These are phyloP conservation scores for Tragelaphus buxtoni DNA, from an alignment of 2,113 vertebrate genomes.

Conservation along the genomic window DNA sequence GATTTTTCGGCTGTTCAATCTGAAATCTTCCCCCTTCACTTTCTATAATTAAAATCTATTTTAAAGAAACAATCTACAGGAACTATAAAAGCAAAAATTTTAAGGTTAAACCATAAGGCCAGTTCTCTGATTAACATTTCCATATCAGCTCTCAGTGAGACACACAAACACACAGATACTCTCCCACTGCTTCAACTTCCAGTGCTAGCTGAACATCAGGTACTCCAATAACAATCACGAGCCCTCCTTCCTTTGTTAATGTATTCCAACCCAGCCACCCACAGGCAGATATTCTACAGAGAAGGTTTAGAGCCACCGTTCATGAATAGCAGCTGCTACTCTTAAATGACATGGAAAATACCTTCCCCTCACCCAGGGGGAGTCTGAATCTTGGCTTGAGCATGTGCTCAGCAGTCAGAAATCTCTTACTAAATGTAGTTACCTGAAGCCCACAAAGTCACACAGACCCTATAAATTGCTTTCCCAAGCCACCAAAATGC, in stretches of 20 bases:
- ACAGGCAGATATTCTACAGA: constrained; percentile 27
- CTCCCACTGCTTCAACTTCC: not conserved
- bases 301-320: constrained; percentile 21
- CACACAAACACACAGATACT: not conserved
- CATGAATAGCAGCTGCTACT: constrained; percentile 28
- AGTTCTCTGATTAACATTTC: constrained; percentile 14
- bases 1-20: constrained; percentile 37
- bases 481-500: constrained; percentile 57
- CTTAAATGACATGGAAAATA: constrained; percentile 32
- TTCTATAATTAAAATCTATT: constrained; percentile 42
- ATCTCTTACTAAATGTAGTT: constrained; percentile 34
- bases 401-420: constrained; percentile 37
- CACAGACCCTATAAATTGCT: constrained; percentile 44
- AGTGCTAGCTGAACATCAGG: constrained; percentile 24
- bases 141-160: not conserved
- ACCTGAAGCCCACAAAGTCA: constrained; percentile 52
- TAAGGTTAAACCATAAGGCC: not conserved
- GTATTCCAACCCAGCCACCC: constrained; percentile 47
- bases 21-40: not conserved
- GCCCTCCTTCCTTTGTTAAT: constrained; percentile 49
- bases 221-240: constrained; percentile 5
- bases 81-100: not conserved
- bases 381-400: constrained; percentile 45
- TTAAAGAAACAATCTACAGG: constrained; percentile 40
- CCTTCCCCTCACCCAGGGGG: not conserved